Conservation (phyloP, 2,888 invertebrate genomes). For the Rotaria magnacalcarata region DNA sequence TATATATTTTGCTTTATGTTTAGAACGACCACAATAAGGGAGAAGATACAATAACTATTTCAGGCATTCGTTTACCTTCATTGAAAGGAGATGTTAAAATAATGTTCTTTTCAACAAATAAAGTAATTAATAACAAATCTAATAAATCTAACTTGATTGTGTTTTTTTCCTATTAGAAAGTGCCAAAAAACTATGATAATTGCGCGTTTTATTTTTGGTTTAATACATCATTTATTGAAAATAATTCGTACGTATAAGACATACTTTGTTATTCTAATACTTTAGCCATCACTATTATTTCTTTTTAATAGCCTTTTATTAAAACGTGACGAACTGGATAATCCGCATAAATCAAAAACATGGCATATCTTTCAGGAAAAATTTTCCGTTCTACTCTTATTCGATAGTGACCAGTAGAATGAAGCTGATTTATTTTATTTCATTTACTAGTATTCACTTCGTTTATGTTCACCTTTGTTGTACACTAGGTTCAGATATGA, state of each 20-base stretch:
- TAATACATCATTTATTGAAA: slow-evolving; percentile 61
- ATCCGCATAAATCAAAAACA: slow-evolving; percentile 61
- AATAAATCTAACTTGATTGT: neutral
- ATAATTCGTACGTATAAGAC: slow-evolving; percentile 53
- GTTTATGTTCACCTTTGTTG: too few relatives aligned
- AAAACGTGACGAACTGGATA: slow-evolving; percentile 60
- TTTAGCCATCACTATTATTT: neutral
- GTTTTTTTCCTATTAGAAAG: slow-evolving; percentile 51
- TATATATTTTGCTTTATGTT: slow-evolving; percentile 39
- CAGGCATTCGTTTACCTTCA: slow-evolving; percentile 52
- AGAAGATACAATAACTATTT: slow-evolving; percentile 50
- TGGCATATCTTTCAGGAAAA: slow-evolving; percentile 59
- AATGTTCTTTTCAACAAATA: slow-evolving; percentile 56
- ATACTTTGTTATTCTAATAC: slow-evolving; percentile 17
- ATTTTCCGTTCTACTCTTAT: slow-evolving; percentile 53
- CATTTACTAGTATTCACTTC: too few relatives aligned
- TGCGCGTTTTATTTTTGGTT: slow-evolving; percentile 64
- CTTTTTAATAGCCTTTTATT: slow-evolving; percentile 53
- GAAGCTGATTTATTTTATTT: too few relatives aligned
- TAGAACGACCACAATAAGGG: slow-evolving; percentile 50
- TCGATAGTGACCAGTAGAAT: slow-evolving; percentile 21
- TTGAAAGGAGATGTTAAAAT: slow-evolving; percentile 59
- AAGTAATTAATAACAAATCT: neutral
- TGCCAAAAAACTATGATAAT: slow-evolving; percentile 61
- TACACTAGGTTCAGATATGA: neutral